phyloP scores from a whole-genome alignment of 1,140 invertebrate genomes.

The Pogonomyrmex californicus region DNA sequence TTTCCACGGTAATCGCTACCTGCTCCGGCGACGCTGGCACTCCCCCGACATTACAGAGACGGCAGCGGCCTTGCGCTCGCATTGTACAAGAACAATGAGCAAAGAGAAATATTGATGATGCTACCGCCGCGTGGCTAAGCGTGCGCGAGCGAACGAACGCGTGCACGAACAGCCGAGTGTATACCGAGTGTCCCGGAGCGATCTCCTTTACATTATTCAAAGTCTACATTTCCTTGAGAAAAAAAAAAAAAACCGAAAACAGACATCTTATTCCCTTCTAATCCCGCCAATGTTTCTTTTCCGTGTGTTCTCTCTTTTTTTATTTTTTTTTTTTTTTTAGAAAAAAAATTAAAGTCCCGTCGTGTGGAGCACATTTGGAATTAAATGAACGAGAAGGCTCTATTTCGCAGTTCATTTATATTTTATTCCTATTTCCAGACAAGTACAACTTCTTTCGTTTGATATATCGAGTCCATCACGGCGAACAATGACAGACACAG shows the following conservation, averaged over 20 bases:
- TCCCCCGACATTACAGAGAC: conserved; percentile 75
- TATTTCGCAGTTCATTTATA: neutral
- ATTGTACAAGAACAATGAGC: conserved; percentile 86
- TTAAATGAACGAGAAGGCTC: neutral
- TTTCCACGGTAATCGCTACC: conserved; percentile 73
- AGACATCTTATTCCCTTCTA: neutral
- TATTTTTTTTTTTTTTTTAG: neutral
- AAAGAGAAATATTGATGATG: conserved; percentile 86
- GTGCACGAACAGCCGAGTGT: conserved; percentile 44
- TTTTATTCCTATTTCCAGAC: neutral
- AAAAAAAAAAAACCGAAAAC: conserved; percentile 11
- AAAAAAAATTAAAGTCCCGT: neutral
- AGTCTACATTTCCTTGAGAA: conserved; percentile 14
- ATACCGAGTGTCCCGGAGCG: conserved; percentile 51
- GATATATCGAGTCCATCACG: neutral
- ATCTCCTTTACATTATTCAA: conserved; percentile 48
- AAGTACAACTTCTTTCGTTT: too few relatives aligned
- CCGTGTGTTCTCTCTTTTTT: neutral
- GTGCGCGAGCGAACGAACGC: conserved; percentile 70
- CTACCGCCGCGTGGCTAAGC: conserved; percentile 77
- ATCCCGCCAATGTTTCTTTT: neutral
- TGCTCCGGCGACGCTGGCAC: conserved; percentile 66
- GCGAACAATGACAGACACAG: neutral
- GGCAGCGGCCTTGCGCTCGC: conserved; percentile 69
- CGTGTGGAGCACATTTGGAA: neutral